phyloP scores from a whole-genome alignment of 2,797 vertebrate genomes.

The Chloroceryle amazona region DNA sequence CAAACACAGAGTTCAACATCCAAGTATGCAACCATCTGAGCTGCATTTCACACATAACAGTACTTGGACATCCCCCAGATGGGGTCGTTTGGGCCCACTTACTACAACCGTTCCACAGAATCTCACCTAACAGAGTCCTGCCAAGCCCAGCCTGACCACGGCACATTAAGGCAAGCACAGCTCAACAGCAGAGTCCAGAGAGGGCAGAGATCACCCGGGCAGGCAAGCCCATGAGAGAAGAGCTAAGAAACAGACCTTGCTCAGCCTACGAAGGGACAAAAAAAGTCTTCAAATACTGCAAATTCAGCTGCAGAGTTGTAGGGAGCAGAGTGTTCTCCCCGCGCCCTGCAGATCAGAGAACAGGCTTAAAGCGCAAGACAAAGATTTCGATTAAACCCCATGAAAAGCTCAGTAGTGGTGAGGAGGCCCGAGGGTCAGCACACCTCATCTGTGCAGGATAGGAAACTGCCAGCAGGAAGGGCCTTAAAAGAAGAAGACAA shows the following conservation, averaged over 20 bases:
- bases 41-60: not conserved
- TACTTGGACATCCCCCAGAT: not conserved
- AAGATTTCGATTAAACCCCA: not conserved
- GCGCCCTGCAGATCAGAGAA: not conserved
- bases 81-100: not conserved
- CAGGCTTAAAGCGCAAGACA: not conserved
- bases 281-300: not conserved
- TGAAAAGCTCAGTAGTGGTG: not conserved
- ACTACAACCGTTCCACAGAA: not conserved
- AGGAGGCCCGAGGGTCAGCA: rapidly evolving
- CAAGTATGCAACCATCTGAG: not conserved
- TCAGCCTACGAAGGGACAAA: not conserved
- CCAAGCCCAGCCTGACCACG: not conserved
- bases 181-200: not conserved
- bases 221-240: rapidly evolving
- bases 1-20: not conserved
- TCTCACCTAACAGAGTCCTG: not conserved
- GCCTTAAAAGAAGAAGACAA: not conserved
- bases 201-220: not conserved
- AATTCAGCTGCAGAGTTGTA: not conserved
- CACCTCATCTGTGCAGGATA: not conserved
- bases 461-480: not conserved
- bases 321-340: not conserved
- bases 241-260: not conserved
- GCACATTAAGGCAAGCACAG: rapidly evolving